Conservation (phyloP, 2,113 vertebrate genomes). For the Telmatochromis sp. region DNA sequence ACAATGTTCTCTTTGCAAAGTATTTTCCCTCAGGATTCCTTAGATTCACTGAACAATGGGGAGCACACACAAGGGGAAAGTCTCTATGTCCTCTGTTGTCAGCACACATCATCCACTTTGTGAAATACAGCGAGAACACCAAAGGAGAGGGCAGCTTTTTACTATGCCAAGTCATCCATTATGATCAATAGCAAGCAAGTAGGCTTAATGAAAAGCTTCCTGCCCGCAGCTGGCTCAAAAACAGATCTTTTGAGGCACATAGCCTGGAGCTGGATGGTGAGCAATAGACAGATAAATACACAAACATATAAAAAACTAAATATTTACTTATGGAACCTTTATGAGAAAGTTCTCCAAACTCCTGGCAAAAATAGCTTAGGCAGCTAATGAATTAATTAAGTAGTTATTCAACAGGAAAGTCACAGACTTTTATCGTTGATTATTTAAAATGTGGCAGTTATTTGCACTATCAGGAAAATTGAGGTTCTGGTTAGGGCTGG, state of each 20-base stretch:
- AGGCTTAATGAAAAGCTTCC: slow-evolving; percentile 28
- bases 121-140: neutral
- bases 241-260: neutral
- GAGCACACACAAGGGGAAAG: neutral
- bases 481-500: neutral
- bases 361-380: neutral
- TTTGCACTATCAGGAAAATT: neutral
- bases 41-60: neutral
- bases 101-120: neutral
- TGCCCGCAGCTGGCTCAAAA: neutral
- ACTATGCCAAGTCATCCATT: slow-evolving; percentile 28
- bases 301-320: neutral
- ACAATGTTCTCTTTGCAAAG: neutral
- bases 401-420: neutral
- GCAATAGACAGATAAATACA: neutral
- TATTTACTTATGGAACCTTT: neutral
- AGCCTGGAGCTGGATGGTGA: neutral
- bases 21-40: neutral
- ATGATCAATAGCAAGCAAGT: slow-evolving; percentile 14
- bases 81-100: slow-evolving; percentile 1
- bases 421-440: fast-evolving
- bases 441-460: neutral
- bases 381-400: neutral
- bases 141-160: slow-evolving; percentile 15
- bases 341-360: neutral